Base-by-base conservation (phyloP, 2,797 vertebrate species). In the Melanotaenia trifasciata region DNA sequence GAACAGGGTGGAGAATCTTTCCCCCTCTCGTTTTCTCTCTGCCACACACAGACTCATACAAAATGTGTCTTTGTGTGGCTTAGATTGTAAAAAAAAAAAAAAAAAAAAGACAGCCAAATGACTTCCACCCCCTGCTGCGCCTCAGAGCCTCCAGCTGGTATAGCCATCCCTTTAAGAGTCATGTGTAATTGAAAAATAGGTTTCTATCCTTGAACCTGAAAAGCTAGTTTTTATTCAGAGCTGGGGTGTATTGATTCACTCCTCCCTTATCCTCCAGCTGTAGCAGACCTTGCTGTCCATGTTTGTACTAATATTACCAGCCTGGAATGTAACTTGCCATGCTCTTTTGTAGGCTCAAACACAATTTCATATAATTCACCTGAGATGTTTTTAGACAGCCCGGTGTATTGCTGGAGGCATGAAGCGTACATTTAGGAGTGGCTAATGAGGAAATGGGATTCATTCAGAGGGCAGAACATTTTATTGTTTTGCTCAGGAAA, bases 171-270 rank as follows among this genome's bases (percentile, higher is more conserved):
- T 84, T 88, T 90, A 87, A 76, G 60, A 75, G 45, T 33, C 7
- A 28, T 76, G 65, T 78, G 65, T 86, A 86, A 90, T 72, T 90
- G 80, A 89, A 89, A 90, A 88, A 78, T 78, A 78, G 38, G 70
- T 84, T 87, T 86, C 45, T 72, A 63, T 79, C 72, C 40, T 69
- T 74, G 61, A 79, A 67, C 67, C 59, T 61, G 73, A 79, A 87
- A 73, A 45, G 67, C 71, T 74, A 8, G 59, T 87, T 89, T 47
- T 84, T 58, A 74, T 84, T 83, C 73, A 35, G 64, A 69, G 70
- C 60, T 54, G 18, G 36, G 71, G 57, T 24, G 2, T 67, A 86
- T 91, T 43, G 84, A 87, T 89, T 82, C 38, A 12, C 40, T 65
- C 26, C 58, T 68, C 35, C 33, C 26, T 70, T 22, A 40, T 75